These are phyloP conservation scores for Atethmia centrago DNA, from an alignment of 2,888 invertebrate species.

Conservation along the genomic window DNA sequence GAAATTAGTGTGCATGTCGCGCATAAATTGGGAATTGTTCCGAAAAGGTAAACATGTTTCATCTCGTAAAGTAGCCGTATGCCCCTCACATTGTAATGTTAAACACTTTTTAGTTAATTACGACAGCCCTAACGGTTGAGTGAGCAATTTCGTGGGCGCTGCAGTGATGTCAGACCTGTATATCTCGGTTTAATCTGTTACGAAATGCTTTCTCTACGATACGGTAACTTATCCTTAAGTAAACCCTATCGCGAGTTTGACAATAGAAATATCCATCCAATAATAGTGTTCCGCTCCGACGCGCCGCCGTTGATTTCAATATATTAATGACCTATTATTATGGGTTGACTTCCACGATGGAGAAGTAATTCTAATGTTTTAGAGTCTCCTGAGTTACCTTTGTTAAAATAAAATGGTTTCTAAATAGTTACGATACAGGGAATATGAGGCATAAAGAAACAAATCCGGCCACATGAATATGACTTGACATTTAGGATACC, in stretches of 20 bases:
- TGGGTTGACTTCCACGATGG: slow-evolving; percentile 14
- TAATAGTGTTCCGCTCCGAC: slow-evolving; percentile 38
- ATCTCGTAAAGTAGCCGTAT: slow-evolving; percentile 31
- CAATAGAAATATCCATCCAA: slow-evolving; percentile 57
- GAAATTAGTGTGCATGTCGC: slow-evolving; percentile 44
- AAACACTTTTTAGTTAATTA: slow-evolving; percentile 61
- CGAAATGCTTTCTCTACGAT: slow-evolving; percentile 63
- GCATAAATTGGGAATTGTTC: slow-evolving; percentile 49
- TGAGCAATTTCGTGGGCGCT: slow-evolving; percentile 68
- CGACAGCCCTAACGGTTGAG: slow-evolving; percentile 66
- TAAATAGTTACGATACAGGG: neutral
- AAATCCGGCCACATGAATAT: slow-evolving; percentile 31
- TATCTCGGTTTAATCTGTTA: slow-evolving; percentile 66
- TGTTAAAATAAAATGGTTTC: slow-evolving; percentile 15
- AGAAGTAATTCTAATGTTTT: slow-evolving; percentile 40
- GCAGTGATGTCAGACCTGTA: slow-evolving; percentile 66
- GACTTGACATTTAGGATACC: slow-evolving; percentile 64
- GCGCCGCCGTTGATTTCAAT: slow-evolving; percentile 48
- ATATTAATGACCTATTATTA: slow-evolving; percentile 46
- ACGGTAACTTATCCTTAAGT: slow-evolving; percentile 68
- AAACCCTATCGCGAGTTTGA: slow-evolving; percentile 54
- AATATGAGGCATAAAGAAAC: neutral
- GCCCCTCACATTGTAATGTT: slow-evolving; percentile 47
- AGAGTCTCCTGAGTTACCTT: slow-evolving; percentile 4
- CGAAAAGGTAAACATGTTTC: slow-evolving; percentile 45